A percentile compares a stretch with the other conserved stretches of the same genome.
phyloP scores from a whole-genome alignment of 2,888 invertebrate species.

The Conops quadrifasciatus region DNA sequence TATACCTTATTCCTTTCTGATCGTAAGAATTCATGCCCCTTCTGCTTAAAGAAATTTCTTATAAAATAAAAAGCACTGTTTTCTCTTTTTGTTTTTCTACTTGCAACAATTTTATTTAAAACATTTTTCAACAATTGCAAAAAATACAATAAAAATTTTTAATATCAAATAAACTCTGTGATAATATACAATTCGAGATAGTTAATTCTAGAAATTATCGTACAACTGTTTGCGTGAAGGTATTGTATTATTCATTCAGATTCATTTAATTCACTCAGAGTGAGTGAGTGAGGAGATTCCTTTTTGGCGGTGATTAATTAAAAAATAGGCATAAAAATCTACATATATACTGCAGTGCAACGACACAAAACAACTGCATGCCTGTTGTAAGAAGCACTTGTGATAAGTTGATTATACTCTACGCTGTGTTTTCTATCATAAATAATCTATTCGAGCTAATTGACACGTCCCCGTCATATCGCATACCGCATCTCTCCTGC shows the following conservation, averaged over 20 bases:
- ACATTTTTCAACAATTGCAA: slow-evolving; percentile 27
- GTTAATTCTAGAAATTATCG: not conserved
- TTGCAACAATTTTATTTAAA: slow-evolving; percentile 21
- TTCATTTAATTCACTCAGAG: not conserved
- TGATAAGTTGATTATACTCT: slow-evolving; percentile 8
- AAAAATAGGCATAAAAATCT: slow-evolving; percentile 15
- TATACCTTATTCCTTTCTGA: too few species aligned
- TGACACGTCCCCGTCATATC: too few species aligned
- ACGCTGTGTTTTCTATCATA: not conserved
- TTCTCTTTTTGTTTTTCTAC: not conserved
- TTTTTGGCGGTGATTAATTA: not conserved
- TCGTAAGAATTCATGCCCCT: too few species aligned
- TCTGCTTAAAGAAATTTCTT: too few species aligned
- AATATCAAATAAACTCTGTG: slow-evolving; percentile 21
- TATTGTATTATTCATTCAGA: not conserved
- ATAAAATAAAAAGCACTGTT: slow-evolving; percentile 7
- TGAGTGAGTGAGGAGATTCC: not conserved
- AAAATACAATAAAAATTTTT: slow-evolving; percentile 13
- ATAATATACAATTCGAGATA: slow-evolving; percentile 18
- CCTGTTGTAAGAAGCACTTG: slow-evolving; percentile 23
- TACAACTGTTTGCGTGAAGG: not conserved
- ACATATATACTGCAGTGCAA: slow-evolving; percentile 6
- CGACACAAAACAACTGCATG: slow-evolving; percentile 12
- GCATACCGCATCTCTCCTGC: not conserved
- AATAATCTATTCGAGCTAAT: slow-evolving; percentile 14